Percentiles rank a stretch among this genome's conserved stretches.
Conservation (phyloP, 2,888 invertebrate species). For the Plebejus argus region DNA sequence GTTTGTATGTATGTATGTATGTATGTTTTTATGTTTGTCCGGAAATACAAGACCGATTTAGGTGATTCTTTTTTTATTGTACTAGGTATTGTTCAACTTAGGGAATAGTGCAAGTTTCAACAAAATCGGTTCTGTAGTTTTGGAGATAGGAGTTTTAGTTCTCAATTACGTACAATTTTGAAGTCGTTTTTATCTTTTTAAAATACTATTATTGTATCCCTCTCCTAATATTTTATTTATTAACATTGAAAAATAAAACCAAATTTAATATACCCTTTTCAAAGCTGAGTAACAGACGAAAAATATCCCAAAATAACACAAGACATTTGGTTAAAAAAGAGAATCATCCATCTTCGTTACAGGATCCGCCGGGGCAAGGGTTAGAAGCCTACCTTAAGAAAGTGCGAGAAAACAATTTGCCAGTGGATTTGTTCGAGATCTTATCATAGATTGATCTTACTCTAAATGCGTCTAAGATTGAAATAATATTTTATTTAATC, state of each 20-base stretch:
- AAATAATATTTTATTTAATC: neutral
- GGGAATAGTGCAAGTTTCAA: too few species aligned
- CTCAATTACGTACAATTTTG: too few species aligned
- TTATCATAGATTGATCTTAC: constrained; percentile 43
- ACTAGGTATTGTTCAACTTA: too few species aligned
- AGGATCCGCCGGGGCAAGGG: constrained; percentile 56
- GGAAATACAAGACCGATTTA: too few species aligned
- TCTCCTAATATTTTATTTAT: neutral
- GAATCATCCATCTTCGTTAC: constrained; percentile 66
- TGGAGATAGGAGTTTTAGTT: too few species aligned
- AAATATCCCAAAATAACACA: constrained; percentile 20
- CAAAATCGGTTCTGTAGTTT: too few species aligned
- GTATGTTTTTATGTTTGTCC: too few species aligned
- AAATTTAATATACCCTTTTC: constrained; percentile 23
- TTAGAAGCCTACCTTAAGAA: constrained; percentile 49
- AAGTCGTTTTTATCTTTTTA: too few species aligned
- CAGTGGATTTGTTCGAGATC: constrained; percentile 50
- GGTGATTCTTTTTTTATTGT: too few species aligned
- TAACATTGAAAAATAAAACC: neutral
- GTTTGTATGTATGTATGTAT: too few species aligned
- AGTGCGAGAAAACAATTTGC: constrained; percentile 53
- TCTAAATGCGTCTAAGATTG: constrained; percentile 16
- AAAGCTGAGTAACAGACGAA: constrained; percentile 31
- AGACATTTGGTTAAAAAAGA: constrained; percentile 26
- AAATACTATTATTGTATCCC: too few species aligned